Base-by-base conservation (phyloP, 2,113 vertebrate genomes). In the Mionectes macconnelli region DNA sequence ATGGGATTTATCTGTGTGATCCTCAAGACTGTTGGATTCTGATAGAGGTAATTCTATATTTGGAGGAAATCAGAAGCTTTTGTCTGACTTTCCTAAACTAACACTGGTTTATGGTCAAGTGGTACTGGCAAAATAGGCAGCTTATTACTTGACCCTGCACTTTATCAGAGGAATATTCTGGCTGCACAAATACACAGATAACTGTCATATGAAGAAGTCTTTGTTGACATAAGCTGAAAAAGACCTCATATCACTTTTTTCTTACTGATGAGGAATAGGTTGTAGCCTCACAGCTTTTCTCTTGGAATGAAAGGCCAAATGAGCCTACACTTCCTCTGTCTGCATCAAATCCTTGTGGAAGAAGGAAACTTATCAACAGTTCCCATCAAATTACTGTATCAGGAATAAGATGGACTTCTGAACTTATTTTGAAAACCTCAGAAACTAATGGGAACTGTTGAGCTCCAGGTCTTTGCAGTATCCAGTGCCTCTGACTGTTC, bases 141-240 rank as follows among this genome's bases (percentile, higher is more conserved):
- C 63, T 86, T 60, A 45, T 85, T 40, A n/a, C 68, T 88, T 72
- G 85, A 80, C 52, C 68, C 56, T 72, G 50, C 24, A n/a, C 33
- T 90, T 86, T 44, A 49, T 69, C 75, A 59, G 72, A 67, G 56
- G 35, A 86, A 62, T 78, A 72, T 78, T 59, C 70, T 86, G 55
- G 24, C 60, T 78, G 28, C 33, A 30, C 24, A 80, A 18, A n/a
- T 13, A 31, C 25, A 62, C 4, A 73, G 25, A 63, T 55, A 84
- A 66, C 35, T 37, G 39, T 56, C 8, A 1, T 25, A 56, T 64
- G 84, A 74, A 49, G 35, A n/a, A 84, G n/a, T 20, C 8, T 76
- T 40, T 90, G 66, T 68, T 82, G 80, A 72, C 44, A 73, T 22
- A 50, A 86, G 56, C 47, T 91, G 80, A 17, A 75, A 84, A 85